Conservation (phyloP, 2,888 invertebrate species). For the Xestobium rufovillosum region DNA sequence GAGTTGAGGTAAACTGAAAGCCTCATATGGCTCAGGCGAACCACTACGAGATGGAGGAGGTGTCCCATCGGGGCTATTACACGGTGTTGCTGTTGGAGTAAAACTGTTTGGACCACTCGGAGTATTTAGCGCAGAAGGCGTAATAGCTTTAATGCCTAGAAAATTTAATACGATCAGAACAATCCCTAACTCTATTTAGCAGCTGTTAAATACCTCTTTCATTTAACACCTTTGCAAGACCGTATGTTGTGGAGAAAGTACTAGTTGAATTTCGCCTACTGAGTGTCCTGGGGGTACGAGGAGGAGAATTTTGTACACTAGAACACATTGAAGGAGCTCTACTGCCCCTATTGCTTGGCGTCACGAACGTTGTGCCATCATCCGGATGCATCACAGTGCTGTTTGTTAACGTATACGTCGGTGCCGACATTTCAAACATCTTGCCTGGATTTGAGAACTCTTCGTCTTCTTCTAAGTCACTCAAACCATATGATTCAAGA, state of each 20-base stretch:
- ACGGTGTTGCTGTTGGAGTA: constrained; percentile 80
- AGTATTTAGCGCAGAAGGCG: constrained; percentile 59
- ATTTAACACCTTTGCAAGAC: constrained; percentile 69
- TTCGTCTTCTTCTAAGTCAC: constrained; percentile 67
- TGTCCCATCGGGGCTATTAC: constrained; percentile 72
- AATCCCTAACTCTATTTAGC: too few relatives aligned
- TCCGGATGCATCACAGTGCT: constrained; percentile 87
- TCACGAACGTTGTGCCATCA: constrained; percentile 61
- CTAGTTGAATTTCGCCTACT: constrained; percentile 76
- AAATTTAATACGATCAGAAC: too few relatives aligned
- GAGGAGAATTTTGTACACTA: constrained; percentile 47
- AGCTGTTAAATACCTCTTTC: constrained; percentile 63
- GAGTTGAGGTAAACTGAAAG: constrained; percentile 45
- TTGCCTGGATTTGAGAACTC: constrained; percentile 64
- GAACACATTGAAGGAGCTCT: constrained; percentile 60
- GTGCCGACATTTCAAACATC: constrained; percentile 67
- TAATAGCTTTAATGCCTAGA: constrained; percentile 58
- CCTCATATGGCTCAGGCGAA: constrained; percentile 50
- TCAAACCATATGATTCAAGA: constrained; percentile 58
- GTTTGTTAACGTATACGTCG: constrained; percentile 80
- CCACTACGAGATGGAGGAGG: constrained; percentile 50
- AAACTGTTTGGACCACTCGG: constrained; percentile 58
- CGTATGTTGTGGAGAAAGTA: constrained; percentile 65
- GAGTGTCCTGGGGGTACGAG: constrained; percentile 45
- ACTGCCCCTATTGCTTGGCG: constrained; percentile 53